A percentile compares a stretch with the other conserved stretches of the same genome.
Evolutionary conservation across 2,888 invertebrate species (phyloP).

Genomic region (Conus canariensis): DNA sequence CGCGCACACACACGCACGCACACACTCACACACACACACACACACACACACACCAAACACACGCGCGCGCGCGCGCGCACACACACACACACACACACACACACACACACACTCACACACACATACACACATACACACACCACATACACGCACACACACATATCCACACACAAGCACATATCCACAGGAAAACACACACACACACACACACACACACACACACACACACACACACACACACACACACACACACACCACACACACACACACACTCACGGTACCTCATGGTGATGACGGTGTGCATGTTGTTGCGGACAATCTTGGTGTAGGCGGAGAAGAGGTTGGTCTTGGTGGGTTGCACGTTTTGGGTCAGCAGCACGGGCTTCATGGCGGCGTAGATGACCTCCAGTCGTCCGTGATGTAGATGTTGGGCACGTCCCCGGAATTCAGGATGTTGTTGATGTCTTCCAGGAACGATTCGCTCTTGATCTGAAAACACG

Average conservation of each 20-base stretch:
- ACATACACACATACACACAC: neutral
- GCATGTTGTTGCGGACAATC: constrained; percentile 77
- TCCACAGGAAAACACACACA: too few relatives aligned
- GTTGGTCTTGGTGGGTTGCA: constrained; percentile 88
- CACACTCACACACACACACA: too few relatives aligned
- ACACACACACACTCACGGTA: constrained; percentile 70
- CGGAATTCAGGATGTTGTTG: constrained; percentile 79
- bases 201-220: too few relatives aligned
- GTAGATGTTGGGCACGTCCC: constrained; percentile 80
- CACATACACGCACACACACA: too few relatives aligned
- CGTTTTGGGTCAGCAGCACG: constrained; percentile 86
- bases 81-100: too few relatives aligned
- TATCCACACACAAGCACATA: too few relatives aligned
- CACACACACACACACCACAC: too few relatives aligned
- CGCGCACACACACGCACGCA: too few relatives aligned
- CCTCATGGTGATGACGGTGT: constrained; percentile 81
- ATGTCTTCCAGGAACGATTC: constrained; percentile 79
- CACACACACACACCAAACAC: too few relatives aligned
- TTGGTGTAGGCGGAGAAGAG: constrained; percentile 78
- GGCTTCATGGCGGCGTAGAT: constrained; percentile 88
- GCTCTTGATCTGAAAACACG: constrained; percentile 74
- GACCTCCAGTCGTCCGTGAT: constrained; percentile 79
- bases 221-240: too few relatives aligned
- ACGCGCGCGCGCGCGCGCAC: too few relatives aligned
- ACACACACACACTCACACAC: too few relatives aligned